Evolutionary conservation across 2,113 vertebrate species (phyloP), one percentile per base, ranked within the genome.

Genomic region (Synodontis membranacea): DNA sequence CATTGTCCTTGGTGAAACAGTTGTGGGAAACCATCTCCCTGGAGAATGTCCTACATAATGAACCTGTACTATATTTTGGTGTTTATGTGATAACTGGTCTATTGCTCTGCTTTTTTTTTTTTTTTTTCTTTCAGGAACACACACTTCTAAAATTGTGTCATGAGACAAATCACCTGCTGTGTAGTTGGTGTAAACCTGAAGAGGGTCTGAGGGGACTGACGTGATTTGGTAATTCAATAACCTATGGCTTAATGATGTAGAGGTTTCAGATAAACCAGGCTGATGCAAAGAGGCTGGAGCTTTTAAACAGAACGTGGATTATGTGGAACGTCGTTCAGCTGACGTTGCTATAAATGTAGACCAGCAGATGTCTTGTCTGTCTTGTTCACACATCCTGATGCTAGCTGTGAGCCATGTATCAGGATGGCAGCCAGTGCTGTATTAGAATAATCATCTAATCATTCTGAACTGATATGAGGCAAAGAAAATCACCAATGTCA

Each of bases 391-490:
- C 64, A 37, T 79, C 34, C 17, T 37, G 50, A 81, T 21, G 81
- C 78, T 84, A 82, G 23, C 82, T 70, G 84, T 66, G 46, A 75
- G 68, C 68, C 11, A 2, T 6, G 66, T 52, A 28, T 34, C 52
- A 17, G 37, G 42, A n/a, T 76, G 85, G 28, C 52, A 60, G 82
- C 72, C 42, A 25, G 83, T 34, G 68, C 54, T 85, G 58, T 72
- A 74, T 80, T 78, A 86, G 85, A 34, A 52, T 50, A 39, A 44
- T 74, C n/a, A 75, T 79, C 64, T 88, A 87, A 82, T 87, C 82
- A 78, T 81, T 83, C 87, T 82, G 14, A 76, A 70, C 52, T 56
- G 82, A 84, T 84, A 56, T 82, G 34, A 48, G 25, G 37, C 56
- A 83, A 3, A 74, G 23, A 74, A 46, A 79, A 54, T 79, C 34